Conservation (phyloP, 2,888 invertebrate genomes). For the Tachystola acroxantha region DNA sequence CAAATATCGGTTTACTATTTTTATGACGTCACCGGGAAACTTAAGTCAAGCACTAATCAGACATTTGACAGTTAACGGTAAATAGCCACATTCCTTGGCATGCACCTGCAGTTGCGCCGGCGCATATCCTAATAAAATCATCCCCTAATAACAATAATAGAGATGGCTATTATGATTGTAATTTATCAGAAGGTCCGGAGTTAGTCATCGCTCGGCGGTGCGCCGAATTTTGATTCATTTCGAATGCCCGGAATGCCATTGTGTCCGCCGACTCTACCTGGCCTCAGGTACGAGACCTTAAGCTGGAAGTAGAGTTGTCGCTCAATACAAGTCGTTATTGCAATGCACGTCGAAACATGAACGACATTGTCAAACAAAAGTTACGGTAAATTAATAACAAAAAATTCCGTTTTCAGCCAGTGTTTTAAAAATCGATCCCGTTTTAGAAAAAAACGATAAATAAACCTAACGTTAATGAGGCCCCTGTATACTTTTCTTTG, state of each 20-base stretch:
- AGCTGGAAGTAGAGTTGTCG: no score
- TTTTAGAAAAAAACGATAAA: no score
- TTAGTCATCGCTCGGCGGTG: constrained; percentile 43
- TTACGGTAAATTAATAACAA: no score
- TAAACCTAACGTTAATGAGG: no score
- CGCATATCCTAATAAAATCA: constrained; percentile 62
- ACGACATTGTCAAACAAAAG: no score
- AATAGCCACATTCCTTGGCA: constrained; percentile 14
- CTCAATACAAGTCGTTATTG: no score
- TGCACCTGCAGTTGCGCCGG: constrained; percentile 51
- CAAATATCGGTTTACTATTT: no score
- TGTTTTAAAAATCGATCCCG: no score
- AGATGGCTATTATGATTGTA: constrained; percentile 61
- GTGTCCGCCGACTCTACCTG: constrained; percentile 64
- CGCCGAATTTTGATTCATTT: constrained; percentile 72
- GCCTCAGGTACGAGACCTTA: constrained; percentile 30
- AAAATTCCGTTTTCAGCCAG: no score
- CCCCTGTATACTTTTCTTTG: constrained; percentile 17
- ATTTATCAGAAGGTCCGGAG: constrained; percentile 51
- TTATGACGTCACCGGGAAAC: no score
- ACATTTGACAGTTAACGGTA: constrained; percentile 46
- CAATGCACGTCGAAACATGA: no score
- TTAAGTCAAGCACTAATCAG: constrained; percentile 36
- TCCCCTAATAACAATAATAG: constrained; percentile 62
- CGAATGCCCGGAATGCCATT: constrained; percentile 72